Evolutionary conservation across 2,113 vertebrate species (phyloP), one percentile per base, ranked within the genome.

Genomic region (Gallinago media): DNA sequence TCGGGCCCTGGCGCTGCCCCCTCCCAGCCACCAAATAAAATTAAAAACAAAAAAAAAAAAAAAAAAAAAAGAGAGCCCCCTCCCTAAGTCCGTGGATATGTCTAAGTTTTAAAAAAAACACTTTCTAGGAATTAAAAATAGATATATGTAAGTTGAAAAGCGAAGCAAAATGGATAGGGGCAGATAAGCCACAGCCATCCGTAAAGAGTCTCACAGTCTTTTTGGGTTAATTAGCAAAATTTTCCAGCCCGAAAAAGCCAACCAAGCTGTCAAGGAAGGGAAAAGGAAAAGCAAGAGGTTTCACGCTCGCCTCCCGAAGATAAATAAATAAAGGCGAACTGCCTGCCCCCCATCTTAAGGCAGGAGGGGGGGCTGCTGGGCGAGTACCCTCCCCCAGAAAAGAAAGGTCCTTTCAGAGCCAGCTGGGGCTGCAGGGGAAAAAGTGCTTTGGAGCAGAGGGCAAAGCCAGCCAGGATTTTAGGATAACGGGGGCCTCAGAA

Each of bases 1-100:
- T 94, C 16, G 71, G 94, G 92, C 95, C 93, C 93, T 81, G 72
- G 89, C 95, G 91, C 96, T 96, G 94, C 94, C 78, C 94, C 94
- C 95, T 96, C 96, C 79, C 89, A 92, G 90, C 88, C 96, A 2
- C 94, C 88, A 92, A 96, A 91, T 89, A 92, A 92, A 89, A 94
- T 93, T 95, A 95, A 96, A 94, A 95, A 92, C 27, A 62, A 74
- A 62, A 75, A 62, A 74, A 38, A 38, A 38, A 38, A 38, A 38
- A 38, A 38, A 38, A 38, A 38, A 38, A 38, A 70, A 54, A 63
- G 12, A 42, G 3, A 96, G 58, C 36, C 85, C 94, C 78, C 55
- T 85, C 74, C 70, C 46, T 34, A 79, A 63, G 49, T 44, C 92
- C 6, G 2, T 26, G 67, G 74, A 95, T 88, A 93, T 17, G 31